Evolutionary conservation across 2,888 invertebrate genomes (phyloP).

Genomic region (Marasmarcha lunaedactyla): DNA sequence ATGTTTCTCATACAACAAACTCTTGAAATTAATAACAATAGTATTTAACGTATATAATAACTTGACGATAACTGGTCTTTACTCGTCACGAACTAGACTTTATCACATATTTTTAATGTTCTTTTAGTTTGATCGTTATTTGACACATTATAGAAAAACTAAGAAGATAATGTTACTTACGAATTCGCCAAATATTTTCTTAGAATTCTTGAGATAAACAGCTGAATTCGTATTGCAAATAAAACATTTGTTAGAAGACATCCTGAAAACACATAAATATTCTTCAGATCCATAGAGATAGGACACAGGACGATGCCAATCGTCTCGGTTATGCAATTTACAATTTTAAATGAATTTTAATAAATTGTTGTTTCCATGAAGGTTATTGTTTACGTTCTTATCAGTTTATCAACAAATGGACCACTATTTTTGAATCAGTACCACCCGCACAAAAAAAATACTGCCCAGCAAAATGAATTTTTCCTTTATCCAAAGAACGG

Average conservation of each 20-base stretch:
- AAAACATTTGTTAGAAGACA: conserved; percentile 57
- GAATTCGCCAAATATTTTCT: conserved; percentile 29
- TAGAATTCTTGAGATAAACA: conserved; percentile 20
- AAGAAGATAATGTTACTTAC: conserved; percentile 26
- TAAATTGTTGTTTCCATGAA: conserved; percentile 4
- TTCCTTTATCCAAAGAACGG: conserved; percentile 5
- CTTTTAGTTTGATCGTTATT: too few species aligned
- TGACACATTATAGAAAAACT: too few species aligned
- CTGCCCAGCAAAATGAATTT: not conserved
- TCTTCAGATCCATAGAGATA: not conserved
- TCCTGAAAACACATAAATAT: conserved; percentile 25
- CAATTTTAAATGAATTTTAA: not conserved
- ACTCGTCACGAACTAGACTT: too few species aligned
- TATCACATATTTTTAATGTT: too few species aligned
- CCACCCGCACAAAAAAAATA: conserved; percentile 18
- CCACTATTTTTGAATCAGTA: conserved; percentile 20
- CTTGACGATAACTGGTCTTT: too few species aligned
- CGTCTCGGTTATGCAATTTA: not conserved
- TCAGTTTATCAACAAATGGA: conserved; percentile 15
- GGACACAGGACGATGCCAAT: not conserved
- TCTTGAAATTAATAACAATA: too few species aligned
- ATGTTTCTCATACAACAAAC: too few species aligned
- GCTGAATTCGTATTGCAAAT: conserved; percentile 70
- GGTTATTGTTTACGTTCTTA: conserved; percentile 29
- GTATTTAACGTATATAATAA: too few species aligned